Conservation (phyloP, 2,888 invertebrate species). For the Acanthosoma haemorrhoidale region DNA sequence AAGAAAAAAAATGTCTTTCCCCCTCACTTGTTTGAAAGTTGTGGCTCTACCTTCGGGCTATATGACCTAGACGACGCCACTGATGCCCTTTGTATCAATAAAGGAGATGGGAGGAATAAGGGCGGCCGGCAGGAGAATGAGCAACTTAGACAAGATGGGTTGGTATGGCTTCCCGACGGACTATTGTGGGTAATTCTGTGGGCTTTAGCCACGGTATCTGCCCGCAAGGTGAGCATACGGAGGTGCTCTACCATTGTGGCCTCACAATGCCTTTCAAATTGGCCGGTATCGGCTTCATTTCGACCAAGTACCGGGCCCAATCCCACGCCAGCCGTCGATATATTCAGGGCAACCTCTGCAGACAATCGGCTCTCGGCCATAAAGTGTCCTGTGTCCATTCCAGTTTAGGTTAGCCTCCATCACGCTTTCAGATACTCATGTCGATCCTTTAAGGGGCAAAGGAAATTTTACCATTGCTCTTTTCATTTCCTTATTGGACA, state of each 20-base stretch:
- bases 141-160: background rate
- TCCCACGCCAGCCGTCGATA: background rate
- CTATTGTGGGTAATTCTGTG: background rate
- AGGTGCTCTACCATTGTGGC: background rate
- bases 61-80: too few species aligned
- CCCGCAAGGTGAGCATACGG: too few species aligned
- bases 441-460: too few species aligned
- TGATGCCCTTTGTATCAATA: background rate
- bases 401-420: too few species aligned
- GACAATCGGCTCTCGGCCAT: too few species aligned
- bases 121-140: background rate
- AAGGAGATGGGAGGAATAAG: background rate
- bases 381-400: too few species aligned
- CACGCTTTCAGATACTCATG: too few species aligned
- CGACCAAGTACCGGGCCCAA: background rate
- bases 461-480: too few species aligned
- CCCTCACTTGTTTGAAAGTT: too few species aligned
- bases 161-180: background rate
- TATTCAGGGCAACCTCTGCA: background rate
- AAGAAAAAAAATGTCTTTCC: too few species aligned
- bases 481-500: too few species aligned
- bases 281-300: background rate
- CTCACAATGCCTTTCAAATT: background rate
- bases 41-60: too few species aligned
- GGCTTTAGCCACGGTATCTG: background rate